phyloP scores from a whole-genome alignment of 2,888 invertebrate species.

The Conchocele bisecta region DNA sequence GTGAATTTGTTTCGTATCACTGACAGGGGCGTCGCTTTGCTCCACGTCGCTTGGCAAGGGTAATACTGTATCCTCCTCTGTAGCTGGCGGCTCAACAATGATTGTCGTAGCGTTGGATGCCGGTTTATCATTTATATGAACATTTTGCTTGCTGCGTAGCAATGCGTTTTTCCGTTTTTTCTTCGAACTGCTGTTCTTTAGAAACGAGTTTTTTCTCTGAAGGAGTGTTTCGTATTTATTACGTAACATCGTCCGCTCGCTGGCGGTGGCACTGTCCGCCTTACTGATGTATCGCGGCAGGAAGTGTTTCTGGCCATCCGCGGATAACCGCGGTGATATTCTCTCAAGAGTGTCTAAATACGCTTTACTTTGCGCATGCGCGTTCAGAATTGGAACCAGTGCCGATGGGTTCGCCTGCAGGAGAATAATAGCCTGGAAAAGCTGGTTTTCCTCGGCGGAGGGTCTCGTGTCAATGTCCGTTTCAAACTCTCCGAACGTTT shows the following conservation, averaged over 20 bases:
- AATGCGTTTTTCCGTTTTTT: background rate
- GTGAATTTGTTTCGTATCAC: too few species aligned
- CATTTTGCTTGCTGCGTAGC: too few species aligned
- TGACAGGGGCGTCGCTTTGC: too few species aligned
- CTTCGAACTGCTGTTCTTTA: slow-evolving; percentile 24
- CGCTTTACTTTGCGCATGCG: slow-evolving; percentile 46
- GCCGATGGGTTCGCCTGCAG: slow-evolving; percentile 54
- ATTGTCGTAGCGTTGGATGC: too few species aligned
- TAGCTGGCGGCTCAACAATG: too few species aligned
- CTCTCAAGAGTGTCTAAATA: slow-evolving; percentile 45
- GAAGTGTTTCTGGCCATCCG: slow-evolving; percentile 9
- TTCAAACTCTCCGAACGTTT: too few species aligned
- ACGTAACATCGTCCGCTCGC: slow-evolving; percentile 17
- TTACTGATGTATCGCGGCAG: slow-evolving; percentile 29
- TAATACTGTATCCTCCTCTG: too few species aligned
- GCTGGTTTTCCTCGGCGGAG: slow-evolving; percentile 38
- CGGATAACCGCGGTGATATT: slow-evolving; percentile 17
- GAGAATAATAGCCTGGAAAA: slow-evolving; percentile 48
- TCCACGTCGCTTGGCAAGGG: too few species aligned
- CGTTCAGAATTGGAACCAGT: slow-evolving; percentile 45
- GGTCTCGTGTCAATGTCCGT: slow-evolving; percentile 22
- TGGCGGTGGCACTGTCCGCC: too few species aligned
- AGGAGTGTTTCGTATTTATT: slow-evolving; percentile 31
- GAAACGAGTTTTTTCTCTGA: slow-evolving; percentile 27
- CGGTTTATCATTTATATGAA: too few species aligned